These are phyloP conservation scores for Pseudomyrmex gracilis DNA, from an alignment of 1,140 invertebrate species.

Conservation along the genomic window DNA sequence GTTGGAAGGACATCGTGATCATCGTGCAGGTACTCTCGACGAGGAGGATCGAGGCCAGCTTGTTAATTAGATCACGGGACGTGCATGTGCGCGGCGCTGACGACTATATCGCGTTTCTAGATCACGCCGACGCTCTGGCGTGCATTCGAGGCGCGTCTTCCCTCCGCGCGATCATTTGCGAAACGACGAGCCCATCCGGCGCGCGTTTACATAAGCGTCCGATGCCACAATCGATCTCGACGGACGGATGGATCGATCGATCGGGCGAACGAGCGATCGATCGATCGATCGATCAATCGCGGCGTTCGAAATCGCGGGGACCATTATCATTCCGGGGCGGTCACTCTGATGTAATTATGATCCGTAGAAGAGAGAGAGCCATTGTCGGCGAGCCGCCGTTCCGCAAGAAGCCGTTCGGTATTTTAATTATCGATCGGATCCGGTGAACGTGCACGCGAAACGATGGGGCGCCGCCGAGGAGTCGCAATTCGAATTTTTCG, in stretches of 20 bases:
- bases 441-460: constrained; percentile 39
- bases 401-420: constrained; percentile 28
- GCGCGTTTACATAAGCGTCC: constrained; percentile 28
- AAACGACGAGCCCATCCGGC: constrained; percentile 28
- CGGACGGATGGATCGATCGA: constrained; percentile 7
- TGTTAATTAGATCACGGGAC: constrained; percentile 57
- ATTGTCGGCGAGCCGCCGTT: constrained; percentile 36
- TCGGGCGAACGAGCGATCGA: not conserved
- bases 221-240: constrained; percentile 34
- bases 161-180: not conserved
- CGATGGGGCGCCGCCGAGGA: constrained; percentile 13
- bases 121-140: constrained; percentile 13
- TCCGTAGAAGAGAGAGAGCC: not conserved
- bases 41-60: constrained; percentile 30
- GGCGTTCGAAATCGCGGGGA: constrained; percentile 49
- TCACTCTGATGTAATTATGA: constrained; percentile 55
- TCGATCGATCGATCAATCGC: not conserved
- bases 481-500: constrained; percentile 24
- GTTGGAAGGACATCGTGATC: too few species aligned
- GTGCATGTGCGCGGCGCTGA: not conserved
- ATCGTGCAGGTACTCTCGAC: too few species aligned
- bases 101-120: constrained; percentile 54
- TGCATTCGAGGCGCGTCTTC: constrained; percentile 22
- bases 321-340: constrained; percentile 65
- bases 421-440: constrained; percentile 65